Percentiles rank a stretch among this genome's conserved stretches.
Conservation (phyloP, 2,888 invertebrate species). For the Metallyticus violacea region DNA sequence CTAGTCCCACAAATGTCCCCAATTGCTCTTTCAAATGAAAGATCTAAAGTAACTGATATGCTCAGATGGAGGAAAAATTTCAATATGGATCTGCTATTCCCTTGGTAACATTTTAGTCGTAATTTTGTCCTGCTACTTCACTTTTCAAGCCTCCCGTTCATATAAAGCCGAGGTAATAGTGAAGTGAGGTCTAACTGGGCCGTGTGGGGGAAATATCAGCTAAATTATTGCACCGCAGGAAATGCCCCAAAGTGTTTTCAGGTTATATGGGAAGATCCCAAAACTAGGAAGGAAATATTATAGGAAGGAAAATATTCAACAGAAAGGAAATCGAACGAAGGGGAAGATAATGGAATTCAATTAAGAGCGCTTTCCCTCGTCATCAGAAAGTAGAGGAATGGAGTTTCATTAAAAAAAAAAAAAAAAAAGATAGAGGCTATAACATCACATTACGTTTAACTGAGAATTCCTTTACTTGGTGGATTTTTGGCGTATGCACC, state of each 20-base stretch:
- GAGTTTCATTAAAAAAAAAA: neutral
- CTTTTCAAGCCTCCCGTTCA: neutral
- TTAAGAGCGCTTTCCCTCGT: neutral
- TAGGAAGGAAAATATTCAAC: neutral
- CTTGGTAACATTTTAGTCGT: neutral
- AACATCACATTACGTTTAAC: neutral
- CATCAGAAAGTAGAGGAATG: neutral
- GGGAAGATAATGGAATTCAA: neutral
- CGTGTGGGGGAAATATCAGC: neutral
- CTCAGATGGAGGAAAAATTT: neutral
- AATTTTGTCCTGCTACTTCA: neutral
- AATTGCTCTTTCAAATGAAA: too few relatives aligned
- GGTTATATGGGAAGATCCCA: neutral
- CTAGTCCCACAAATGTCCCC: too few relatives aligned
- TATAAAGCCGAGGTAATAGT: neutral
- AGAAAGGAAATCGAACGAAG: neutral
- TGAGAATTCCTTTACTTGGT: neutral
- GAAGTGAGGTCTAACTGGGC: too few relatives aligned
- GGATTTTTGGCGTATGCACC: neutral
- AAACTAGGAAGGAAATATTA: neutral
- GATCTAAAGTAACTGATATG: too few relatives aligned
- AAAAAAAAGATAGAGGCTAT: neutral
- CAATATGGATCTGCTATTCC: neutral
- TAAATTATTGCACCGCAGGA: neutral
- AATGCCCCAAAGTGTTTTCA: neutral